These are phyloP conservation scores for Lycaon pictus DNA, from an alignment of 2,113 vertebrate genomes.

Conservation along the genomic window DNA sequence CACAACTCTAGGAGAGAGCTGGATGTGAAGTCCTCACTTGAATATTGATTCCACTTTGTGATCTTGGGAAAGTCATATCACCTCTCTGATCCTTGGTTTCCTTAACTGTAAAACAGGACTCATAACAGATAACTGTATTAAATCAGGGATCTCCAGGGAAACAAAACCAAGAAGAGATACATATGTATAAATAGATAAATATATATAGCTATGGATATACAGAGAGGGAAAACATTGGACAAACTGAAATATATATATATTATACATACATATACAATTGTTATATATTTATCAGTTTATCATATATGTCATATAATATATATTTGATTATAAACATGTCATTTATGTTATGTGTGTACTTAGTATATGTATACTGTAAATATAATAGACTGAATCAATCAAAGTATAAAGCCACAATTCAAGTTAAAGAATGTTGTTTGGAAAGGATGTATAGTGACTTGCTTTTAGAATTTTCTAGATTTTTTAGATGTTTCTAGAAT, in stretches of 20 bases:
- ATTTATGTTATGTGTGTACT: too few relatives aligned
- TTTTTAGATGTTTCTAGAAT: too few relatives aligned
- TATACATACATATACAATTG: background rate
- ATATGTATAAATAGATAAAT: background rate
- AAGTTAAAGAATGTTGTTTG: background rate
- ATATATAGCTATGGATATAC: background rate
- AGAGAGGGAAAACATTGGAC: background rate
- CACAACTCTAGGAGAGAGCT: background rate
- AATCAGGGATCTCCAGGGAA: background rate
- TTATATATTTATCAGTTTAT: background rate
- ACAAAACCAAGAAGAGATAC: background rate
- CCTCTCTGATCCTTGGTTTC: background rate
- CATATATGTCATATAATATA: background rate
- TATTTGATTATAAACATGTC: too few relatives aligned
- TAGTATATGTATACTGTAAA: background rate
- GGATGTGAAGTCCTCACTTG: rapidly evolving
- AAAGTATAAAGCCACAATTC: background rate
- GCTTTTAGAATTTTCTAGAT: too few relatives aligned
- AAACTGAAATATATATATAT: background rate
- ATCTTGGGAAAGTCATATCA: background rate
- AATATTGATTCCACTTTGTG: background rate
- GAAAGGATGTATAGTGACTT: rapidly evolving
- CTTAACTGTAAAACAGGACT: background rate
- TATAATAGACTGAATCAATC: background rate
- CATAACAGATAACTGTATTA: background rate